Evolutionary conservation across 35 echinoderm and acorn worm genomes (phyloP).

Genomic region (Ophiothrix spiculata): DNA sequence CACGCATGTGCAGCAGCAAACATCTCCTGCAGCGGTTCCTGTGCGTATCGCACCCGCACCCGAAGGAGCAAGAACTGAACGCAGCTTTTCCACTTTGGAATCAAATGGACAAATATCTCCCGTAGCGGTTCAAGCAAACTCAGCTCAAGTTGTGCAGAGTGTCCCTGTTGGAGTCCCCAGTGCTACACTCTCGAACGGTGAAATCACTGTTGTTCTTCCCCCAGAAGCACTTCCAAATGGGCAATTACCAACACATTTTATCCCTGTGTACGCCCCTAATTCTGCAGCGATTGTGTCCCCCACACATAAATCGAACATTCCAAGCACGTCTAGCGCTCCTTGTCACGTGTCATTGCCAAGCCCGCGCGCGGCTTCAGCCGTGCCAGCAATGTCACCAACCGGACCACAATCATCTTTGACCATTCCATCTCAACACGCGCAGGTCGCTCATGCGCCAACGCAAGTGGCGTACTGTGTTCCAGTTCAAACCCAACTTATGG

Average conservation of each 20-base stretch:
- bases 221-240: constrained; percentile 47
- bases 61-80: not conserved
- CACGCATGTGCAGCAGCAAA: not conserved
- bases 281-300: not conserved
- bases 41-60: not conserved
- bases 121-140: not conserved
- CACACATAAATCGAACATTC: not conserved
- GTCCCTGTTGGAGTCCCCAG: not conserved
- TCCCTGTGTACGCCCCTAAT: constrained; percentile 54
- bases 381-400: not conserved
- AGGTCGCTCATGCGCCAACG: not conserved
- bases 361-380: not conserved
- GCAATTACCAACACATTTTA: constrained; percentile 76
- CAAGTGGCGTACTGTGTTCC: not conserved
- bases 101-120: not conserved
- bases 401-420: not conserved
- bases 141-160: not conserved
- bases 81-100: not conserved
- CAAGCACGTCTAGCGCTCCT: not conserved
- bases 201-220: constrained; percentile 58
- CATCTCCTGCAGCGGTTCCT: not conserved
- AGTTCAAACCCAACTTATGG: not conserved
- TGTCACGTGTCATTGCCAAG: not conserved
- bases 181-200: not conserved
- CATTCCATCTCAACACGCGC: not conserved